phyloP scores from a whole-genome alignment of 1,140 invertebrate species.

The Pantala flavescens region DNA sequence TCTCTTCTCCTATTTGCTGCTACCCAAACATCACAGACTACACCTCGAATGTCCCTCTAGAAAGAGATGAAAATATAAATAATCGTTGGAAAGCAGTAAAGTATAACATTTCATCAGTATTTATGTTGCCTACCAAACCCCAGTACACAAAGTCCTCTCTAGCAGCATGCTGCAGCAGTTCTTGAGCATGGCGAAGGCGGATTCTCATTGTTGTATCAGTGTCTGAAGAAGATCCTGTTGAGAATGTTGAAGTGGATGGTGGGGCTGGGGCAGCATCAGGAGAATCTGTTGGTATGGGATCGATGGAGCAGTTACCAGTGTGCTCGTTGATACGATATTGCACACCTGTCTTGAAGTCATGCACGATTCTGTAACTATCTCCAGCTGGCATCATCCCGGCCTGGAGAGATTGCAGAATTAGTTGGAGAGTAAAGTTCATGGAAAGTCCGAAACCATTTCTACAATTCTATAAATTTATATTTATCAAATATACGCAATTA shows the following conservation, averaged over 20 bases:
- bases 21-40: constrained; percentile 28
- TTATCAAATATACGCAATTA: not conserved
- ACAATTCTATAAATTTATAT: too few relatives aligned
- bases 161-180: constrained; percentile 26
- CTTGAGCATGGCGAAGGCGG: constrained; percentile 26
- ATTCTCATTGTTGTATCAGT: constrained; percentile 23
- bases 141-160: constrained; percentile 26
- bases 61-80: not conserved
- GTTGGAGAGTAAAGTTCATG: too few relatives aligned
- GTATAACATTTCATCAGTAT: not conserved
- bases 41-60: constrained; percentile 25
- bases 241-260: not conserved
- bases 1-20: constrained; percentile 13
- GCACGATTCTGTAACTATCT: constrained; percentile 25
- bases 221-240: not conserved
- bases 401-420: not conserved
- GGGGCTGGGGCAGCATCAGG: constrained; percentile 23
- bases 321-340: constrained; percentile 28
- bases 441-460: too few relatives aligned
- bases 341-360: constrained; percentile 28
- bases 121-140: constrained; percentile 22
- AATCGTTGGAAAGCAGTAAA: not conserved
- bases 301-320: constrained; percentile 26
- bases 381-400: constrained; percentile 18
- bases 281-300: constrained; percentile 25